Conservation (phyloP, 64 coral and sea anemone species). For the Porites australiensis region DNA sequence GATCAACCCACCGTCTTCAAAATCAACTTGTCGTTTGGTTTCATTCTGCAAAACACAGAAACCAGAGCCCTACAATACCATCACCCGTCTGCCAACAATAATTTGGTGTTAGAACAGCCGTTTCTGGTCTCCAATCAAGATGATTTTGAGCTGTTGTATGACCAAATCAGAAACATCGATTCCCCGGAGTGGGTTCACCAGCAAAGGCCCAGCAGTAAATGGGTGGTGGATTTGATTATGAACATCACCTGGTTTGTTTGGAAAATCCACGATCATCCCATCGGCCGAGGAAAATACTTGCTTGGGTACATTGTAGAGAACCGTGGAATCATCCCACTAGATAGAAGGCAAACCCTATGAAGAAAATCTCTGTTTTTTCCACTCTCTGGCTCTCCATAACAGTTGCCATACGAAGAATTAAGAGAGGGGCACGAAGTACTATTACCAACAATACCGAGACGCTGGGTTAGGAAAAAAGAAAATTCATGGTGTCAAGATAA, state of each 20-base stretch:
- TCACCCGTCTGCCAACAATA: slow-evolving; percentile 20
- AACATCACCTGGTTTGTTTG: not conserved
- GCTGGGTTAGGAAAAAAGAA: not conserved
- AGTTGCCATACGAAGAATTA: not conserved
- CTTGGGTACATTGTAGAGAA: not conserved
- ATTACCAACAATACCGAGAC: not conserved
- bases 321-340: not conserved
- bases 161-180: not conserved
- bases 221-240: not conserved
- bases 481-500: not conserved
- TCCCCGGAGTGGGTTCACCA: not conserved
- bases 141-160: not conserved
- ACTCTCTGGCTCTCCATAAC: not conserved
- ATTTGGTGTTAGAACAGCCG: not conserved
- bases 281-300: not conserved
- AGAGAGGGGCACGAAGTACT: not conserved
- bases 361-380: slow-evolving; percentile 1
- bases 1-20: slow-evolving; percentile 47
- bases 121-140: not conserved
- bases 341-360: not conserved
- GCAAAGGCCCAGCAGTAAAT: not conserved
- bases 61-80: not conserved
- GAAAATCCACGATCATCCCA: not conserved
- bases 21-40: slow-evolving; percentile 16
- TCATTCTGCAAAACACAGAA: slow-evolving; percentile 29